phyloP scores from a whole-genome alignment of 2,797 vertebrate genomes.

The Parauchenoglanis ngamensis region DNA sequence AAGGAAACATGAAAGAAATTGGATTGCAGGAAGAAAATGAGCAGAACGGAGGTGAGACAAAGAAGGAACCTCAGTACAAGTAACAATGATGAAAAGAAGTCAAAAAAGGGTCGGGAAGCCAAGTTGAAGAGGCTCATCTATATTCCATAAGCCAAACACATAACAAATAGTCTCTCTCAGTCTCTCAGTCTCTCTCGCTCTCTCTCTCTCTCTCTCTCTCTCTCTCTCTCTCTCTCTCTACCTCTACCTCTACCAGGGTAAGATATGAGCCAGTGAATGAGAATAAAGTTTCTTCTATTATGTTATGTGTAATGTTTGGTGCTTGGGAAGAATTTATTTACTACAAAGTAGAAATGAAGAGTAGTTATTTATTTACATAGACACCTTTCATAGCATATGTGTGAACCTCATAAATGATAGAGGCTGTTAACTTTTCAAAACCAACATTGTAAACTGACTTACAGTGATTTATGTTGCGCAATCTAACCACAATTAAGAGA shows the following conservation, averaged over 20 bases:
- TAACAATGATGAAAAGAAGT: conserved; percentile 10
- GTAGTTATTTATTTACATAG: neutral
- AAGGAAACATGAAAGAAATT: conserved; percentile 7
- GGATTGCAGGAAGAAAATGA: conserved; percentile 3
- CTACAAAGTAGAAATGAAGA: neutral
- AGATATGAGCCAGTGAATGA: neutral
- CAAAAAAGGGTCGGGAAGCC: neutral
- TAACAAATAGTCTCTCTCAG: neutral
- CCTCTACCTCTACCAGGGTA: neutral
- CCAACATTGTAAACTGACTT: neutral
- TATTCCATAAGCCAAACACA: neutral
- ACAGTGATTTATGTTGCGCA: neutral
- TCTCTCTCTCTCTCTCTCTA: neutral
- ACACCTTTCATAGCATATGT: neutral
- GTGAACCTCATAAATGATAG: neutral
- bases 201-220: neutral
- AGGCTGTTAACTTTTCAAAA: neutral
- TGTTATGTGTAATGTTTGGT: neutral
- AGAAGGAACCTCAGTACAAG: conserved; percentile 2
- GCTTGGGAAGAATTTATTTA: neutral
- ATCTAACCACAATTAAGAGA: neutral
- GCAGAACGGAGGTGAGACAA: neutral
- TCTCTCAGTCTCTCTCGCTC: neutral
- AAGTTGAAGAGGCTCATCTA: neutral
- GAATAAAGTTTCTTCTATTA: neutral